A percentile compares a stretch with the other conserved stretches of the same genome.
Evolutionary conservation across 2,113 vertebrate species (phyloP).

Genomic region (Eurypyga helias): DNA sequence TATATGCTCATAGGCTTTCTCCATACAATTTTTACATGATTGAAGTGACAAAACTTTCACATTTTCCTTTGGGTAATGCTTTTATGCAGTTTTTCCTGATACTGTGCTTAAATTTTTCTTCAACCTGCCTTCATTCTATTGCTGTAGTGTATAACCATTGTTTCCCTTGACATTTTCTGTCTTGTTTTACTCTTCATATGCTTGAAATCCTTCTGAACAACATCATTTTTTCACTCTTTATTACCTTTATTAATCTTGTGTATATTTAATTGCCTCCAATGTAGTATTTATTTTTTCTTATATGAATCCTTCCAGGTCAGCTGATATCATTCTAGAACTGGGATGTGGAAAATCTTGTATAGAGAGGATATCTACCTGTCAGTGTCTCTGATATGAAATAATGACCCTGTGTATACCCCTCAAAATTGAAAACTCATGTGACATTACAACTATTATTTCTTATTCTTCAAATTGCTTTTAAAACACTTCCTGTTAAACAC

Average conservation of each 20-base stretch:
- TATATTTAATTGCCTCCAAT: neutral
- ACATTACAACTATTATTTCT: neutral
- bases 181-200: neutral
- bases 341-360: neutral
- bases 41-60: neutral
- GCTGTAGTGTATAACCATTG: neutral
- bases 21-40: neutral
- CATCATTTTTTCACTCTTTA: neutral
- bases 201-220: neutral
- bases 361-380: too few species aligned
- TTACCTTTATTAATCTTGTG: neutral
- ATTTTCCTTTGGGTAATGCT: neutral
- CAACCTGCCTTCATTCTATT: neutral
- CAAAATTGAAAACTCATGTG: neutral
- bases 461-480: neutral
- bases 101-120: neutral
- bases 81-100: neutral
- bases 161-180: neutral
- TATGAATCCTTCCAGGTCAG: neutral
- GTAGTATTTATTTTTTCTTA: neutral
- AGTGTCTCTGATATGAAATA: neutral
- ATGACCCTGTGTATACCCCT: neutral
- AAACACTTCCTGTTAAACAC: neutral
- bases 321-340: neutral
- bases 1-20: neutral